Conservation (phyloP, 2,888 invertebrate genomes). For the Mesorhabditis belari region DNA sequence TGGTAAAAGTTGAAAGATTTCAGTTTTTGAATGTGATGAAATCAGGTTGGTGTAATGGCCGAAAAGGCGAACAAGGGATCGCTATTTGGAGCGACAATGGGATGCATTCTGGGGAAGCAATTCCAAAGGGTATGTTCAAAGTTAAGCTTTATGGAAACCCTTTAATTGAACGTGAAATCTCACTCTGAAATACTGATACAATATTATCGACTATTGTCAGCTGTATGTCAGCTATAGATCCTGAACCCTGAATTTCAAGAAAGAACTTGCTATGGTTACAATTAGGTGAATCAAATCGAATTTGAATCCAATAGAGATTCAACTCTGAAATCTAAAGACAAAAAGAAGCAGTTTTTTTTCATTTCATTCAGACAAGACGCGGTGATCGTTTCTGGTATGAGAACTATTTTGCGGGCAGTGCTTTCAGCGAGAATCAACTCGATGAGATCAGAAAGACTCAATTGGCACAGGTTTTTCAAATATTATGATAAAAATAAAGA, state of each 20-base stretch:
- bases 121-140: slow-evolving; percentile 42
- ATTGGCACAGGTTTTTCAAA: slow-evolving; percentile 7
- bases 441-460: slow-evolving; percentile 33
- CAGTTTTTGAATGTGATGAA: slow-evolving; percentile 6
- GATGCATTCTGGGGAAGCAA: slow-evolving; percentile 49
- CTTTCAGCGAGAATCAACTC: slow-evolving; percentile 37
- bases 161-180: too few species aligned
- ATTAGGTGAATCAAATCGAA: too few species aligned
- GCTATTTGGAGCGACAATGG: slow-evolving; percentile 51
- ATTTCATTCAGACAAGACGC: slow-evolving; percentile 25
- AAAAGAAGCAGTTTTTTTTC: not conserved
- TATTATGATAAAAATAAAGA: not conserved
- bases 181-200: too few species aligned
- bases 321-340: not conserved
- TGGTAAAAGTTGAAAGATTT: slow-evolving; percentile 42
- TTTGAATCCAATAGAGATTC: not conserved
- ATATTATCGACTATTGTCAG: too few species aligned
- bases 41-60: slow-evolving; percentile 36
- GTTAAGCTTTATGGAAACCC: too few species aligned
- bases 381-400: slow-evolving; percentile 55
- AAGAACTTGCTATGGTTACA: too few species aligned
- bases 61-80: slow-evolving; percentile 43
- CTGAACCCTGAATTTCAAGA: too few species aligned
- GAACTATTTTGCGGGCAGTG: slow-evolving; percentile 48
- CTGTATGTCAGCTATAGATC: too few species aligned